phyloP scores from a whole-genome alignment of 1,140 invertebrate genomes.

The Drosophila takahashii region DNA sequence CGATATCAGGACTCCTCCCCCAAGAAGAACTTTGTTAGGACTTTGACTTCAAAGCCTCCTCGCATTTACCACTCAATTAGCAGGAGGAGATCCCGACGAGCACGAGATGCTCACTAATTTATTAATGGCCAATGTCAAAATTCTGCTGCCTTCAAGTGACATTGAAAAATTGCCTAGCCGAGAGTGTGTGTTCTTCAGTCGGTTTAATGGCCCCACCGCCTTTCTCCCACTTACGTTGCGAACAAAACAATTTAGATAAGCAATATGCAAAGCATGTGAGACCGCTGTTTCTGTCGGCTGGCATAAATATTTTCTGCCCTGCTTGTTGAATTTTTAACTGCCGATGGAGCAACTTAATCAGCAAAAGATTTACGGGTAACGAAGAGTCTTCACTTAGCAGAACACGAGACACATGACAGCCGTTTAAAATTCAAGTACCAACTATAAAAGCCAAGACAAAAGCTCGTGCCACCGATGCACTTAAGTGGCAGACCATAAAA shows the following conservation, averaged over 20 bases:
- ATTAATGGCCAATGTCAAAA: conserved; percentile 78
- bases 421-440: conserved; percentile 71
- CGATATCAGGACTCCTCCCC: background rate
- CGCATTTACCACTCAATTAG: conserved; percentile 68
- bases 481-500: conserved; percentile 73
- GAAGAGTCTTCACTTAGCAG: conserved; percentile 47
- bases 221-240: conserved; percentile 43
- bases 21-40: background rate
- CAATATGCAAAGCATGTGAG: conserved; percentile 52
- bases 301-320: conserved; percentile 45
- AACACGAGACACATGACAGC: conserved; percentile 31
- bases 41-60: conserved; percentile 18
- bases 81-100: conserved; percentile 41
- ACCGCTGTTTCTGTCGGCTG: conserved; percentile 28
- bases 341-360: conserved; percentile 58
- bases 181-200: conserved; percentile 25
- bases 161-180: conserved; percentile 72
- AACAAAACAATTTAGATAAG: conserved; percentile 80
- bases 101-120: conserved; percentile 57
- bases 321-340: conserved; percentile 46
- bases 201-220: conserved; percentile 63
- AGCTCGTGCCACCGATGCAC: conserved; percentile 53
- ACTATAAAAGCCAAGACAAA: conserved; percentile 75
- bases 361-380: conserved; percentile 58
- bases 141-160: conserved; percentile 66